Base-by-base conservation (phyloP, 2,888 invertebrate genomes). In the Diaperis boleti region DNA sequence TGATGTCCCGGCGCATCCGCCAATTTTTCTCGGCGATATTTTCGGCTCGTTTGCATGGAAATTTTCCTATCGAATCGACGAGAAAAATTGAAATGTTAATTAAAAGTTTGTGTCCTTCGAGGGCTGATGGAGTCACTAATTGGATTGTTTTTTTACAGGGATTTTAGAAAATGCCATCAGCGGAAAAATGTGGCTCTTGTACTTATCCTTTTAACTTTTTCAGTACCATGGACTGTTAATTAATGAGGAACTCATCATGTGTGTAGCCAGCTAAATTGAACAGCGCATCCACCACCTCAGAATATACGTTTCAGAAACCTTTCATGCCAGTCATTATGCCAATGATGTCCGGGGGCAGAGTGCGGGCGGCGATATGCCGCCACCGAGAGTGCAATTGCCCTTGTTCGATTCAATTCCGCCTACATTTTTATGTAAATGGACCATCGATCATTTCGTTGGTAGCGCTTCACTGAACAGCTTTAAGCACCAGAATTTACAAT, bases 341-440 rank as follows among this genome's bases (percentile, higher is more conserved):
- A 33, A 33, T 33, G n/a, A 11, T 33, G 5, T 33, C 11, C n/a
- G 11, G 2, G 2, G n/a, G 33, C 11, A 10, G 5, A 33, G 33
- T 11, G 11, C 15, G 18, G 39, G 39, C 15, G 39, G 45, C 26
- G 26, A 33, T 33, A 33, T 11, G 31, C 18, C 18, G 50, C 42
- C 41, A 39, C 54, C 26, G 11, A 22, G n/a, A n/a, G 57, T 66
- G 69, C 72, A 72, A 72, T 72, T 72, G 71, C 66, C 69, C 69
- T 66, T 69, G 72, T 72, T 70, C 67, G 63, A 71, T 72, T 71
- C 71, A 72, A 70, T 71, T 70, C 70, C 47, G 65, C 68, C 72
- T 68, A 70, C 70, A 72, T 73, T 74, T 74, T 74, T 72, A 75
- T 75, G 73, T 69, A 74, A 75, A 75, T 75, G 67, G 70, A 59